A percentile compares a stretch with the other conserved stretches of the same genome.
phyloP scores from a whole-genome alignment of 2,888 invertebrate genomes.

The Leucozona laternaria region DNA sequence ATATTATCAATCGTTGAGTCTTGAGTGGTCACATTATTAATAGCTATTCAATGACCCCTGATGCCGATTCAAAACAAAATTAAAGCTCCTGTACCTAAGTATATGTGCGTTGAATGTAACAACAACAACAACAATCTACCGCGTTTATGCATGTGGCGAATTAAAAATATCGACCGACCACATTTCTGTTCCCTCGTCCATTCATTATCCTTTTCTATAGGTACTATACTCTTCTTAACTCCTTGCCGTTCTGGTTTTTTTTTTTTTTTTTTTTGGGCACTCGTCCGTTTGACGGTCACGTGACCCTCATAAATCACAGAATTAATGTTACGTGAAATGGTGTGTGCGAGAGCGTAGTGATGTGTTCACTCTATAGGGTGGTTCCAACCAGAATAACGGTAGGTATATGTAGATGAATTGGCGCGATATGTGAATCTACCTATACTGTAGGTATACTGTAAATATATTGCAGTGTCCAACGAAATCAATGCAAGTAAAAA shows the following conservation, averaged over 20 bases:
- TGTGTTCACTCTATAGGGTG: slow-evolving; percentile 26
- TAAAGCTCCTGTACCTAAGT: neutral
- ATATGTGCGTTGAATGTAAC: neutral
- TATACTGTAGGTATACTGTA: neutral
- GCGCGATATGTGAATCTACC: slow-evolving; percentile 34
- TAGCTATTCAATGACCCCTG: slow-evolving; percentile 19
- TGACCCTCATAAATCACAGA: slow-evolving; percentile 84
- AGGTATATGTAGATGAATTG: slow-evolving; percentile 14
- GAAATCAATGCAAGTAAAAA: slow-evolving; percentile 62
- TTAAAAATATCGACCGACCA: slow-evolving; percentile 71
- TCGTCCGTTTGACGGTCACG: slow-evolving; percentile 84
- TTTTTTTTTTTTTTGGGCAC: slow-evolving; percentile 75
- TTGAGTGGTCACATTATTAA: neutral
- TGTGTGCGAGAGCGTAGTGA: slow-evolving; percentile 79
- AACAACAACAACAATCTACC: slow-evolving; percentile 47
- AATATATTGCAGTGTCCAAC: too few species aligned
- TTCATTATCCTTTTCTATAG: slow-evolving; percentile 22
- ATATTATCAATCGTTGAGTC: neutral
- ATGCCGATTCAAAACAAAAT: slow-evolving; percentile 21
- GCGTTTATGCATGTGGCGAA: slow-evolving; percentile 69
- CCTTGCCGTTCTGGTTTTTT: slow-evolving; percentile 31
- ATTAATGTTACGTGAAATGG: slow-evolving; percentile 84
- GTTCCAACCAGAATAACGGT: slow-evolving; percentile 34
- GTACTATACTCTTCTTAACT: neutral
- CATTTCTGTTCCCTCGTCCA: slow-evolving; percentile 28